Conservation (phyloP, 2,888 invertebrate species). For the Carcina quercana region DNA sequence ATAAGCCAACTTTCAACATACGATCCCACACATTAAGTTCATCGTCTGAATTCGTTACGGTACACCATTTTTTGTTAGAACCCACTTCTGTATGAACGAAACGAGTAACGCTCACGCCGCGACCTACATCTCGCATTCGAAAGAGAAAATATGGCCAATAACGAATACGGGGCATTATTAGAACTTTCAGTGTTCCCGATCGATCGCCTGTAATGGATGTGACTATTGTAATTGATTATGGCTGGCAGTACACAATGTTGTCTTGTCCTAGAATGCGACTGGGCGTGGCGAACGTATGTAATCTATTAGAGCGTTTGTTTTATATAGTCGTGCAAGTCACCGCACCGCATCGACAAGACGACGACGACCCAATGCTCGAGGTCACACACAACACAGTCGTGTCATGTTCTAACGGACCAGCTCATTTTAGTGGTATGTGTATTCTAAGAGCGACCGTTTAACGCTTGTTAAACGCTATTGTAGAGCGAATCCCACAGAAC, state of each 20-base stretch:
- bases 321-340: constrained; percentile 39
- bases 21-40: constrained; percentile 4
- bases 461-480: constrained; percentile 41
- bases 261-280: constrained; percentile 47
- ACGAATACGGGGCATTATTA: constrained; percentile 38
- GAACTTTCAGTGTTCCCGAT: constrained; percentile 46
- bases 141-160: constrained; percentile 43
- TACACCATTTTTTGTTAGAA: constrained; percentile 19
- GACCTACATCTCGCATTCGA: constrained; percentile 42
- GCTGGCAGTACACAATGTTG: constrained; percentile 39
- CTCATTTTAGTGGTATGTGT: constrained; percentile 31
- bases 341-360: constrained; percentile 44
- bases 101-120: constrained; percentile 42
- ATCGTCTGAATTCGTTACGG: constrained; percentile 23
- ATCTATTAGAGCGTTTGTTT: constrained; percentile 39
- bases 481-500: too few relatives aligned
- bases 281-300: constrained; percentile 42
- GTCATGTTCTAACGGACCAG: too few relatives aligned
- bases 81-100: constrained; percentile 38
- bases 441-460: constrained; percentile 45
- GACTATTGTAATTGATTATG: constrained; percentile 48
- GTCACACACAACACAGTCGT: too few relatives aligned
- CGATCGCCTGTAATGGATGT: constrained; percentile 42
- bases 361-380: constrained; percentile 33
- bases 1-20: too few relatives aligned